Base-by-base conservation (phyloP, 2,113 vertebrate genomes). In the Ailuropoda melanoleuca region DNA sequence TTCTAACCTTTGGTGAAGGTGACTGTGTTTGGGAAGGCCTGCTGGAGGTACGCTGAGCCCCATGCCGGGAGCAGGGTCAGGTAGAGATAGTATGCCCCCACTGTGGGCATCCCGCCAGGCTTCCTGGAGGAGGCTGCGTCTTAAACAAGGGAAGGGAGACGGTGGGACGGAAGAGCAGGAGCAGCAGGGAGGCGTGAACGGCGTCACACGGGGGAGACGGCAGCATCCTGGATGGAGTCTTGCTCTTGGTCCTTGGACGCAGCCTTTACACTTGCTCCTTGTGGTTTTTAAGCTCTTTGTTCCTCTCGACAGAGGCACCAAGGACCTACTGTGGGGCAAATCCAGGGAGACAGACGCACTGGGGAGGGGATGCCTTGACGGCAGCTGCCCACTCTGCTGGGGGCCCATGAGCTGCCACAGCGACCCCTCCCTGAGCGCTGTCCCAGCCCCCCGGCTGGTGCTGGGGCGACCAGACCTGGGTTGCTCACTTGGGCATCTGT, bases 201-300 rank as follows among this genome's bases (percentile, higher is more conserved):
- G 46, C 26, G 11, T 19, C 39, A 64, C 43, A 43, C 60, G 62
- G 15, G 6, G 26, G 56, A 19, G 29, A 43, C 19, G 31, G 19
- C 24, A n/a, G 26, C 58, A 48, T 70, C 29, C 75, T 70, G 19
- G 58, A 12, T 18, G n/a, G 50, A 55, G 77, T 53, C 91, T 58
- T 7, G 15, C 31, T 46, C 62, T 84, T 8, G 10, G 43, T 56
- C 62, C 55, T 60, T 18, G 26, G 68, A 55, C 26, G 13, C 6
- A 31, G 60, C 43, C 5, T 58, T 70, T 75, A 24, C 19, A n/a
- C 46, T 62, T 94, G 43, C n/a, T 85, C 48, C 46, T 34, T 53
- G 72, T 86, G 78, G 56, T 62, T 75, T 92, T 93, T 77, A 56
- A 94, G 85, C 46, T 86, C 46, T 83, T 88, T 46, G 75, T 82